Base-by-base conservation (phyloP, 2,888 invertebrate species). In the Clitarchus hookeri region DNA sequence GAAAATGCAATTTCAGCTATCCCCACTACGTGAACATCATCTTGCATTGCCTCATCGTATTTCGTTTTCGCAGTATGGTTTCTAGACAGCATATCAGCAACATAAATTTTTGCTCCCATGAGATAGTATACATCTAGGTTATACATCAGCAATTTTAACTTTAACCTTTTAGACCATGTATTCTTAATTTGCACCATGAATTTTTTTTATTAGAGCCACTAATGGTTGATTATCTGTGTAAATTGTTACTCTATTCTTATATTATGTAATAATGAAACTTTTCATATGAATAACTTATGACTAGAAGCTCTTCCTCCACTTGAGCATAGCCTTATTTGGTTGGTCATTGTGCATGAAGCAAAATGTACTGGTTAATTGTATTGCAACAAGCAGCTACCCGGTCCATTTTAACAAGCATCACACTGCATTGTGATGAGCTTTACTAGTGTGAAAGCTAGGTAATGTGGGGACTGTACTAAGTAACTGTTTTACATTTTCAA, bases 211-310 rank as follows among this genome's bases (percentile, higher is more conserved):
- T 23, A 82, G 26, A 27, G 82, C 6, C 13, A 27, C 23, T 13
- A 82, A 82, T 16, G 36, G 82, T 36, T 36, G 16, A 82, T 82
- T 25, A 82, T 26, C 82, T 23, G 82, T 82, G 82, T 27, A 44
- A 26, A 27, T 36, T 23, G 19, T 36, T 27, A 82, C 82, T 23
- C 44, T 82, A 44, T 36, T 27, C 8, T 26, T 26, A 36, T 82
- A 36, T 9, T 27, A 82, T 82, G n/a, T 19, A 82, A 82, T 82
- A 36, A 44, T 82, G 82, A 44, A 82, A 82, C 13, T 82, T 82
- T 36, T 82, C 44, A 82, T 9, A 82, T 23, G 82, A 27, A 27
- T 36, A 82, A 23, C 2, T 23, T 36, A 80, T 80, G 23, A 13
- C 44, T 36, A 82, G 25, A 13, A 26, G 82, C 23, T 82, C 27